These are phyloP conservation scores for Lycia hirtaria DNA, from an alignment of 2,888 invertebrate genomes.

Conservation along the genomic window DNA sequence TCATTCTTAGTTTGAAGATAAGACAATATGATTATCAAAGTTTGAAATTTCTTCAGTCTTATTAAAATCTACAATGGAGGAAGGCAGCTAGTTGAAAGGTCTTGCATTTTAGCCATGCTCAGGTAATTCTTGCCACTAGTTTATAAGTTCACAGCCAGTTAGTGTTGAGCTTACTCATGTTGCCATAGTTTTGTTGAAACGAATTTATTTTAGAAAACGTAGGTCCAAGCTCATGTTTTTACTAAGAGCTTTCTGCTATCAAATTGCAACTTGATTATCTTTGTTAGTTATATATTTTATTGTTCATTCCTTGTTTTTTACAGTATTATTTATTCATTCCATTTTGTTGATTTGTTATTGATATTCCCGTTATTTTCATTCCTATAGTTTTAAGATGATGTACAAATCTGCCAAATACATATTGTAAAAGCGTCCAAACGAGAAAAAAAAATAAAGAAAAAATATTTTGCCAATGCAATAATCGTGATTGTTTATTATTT, in stretches of 20 bases:
- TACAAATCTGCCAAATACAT: conserved; percentile 54
- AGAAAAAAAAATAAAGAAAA: conserved; percentile 38
- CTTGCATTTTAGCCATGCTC: conserved; percentile 51
- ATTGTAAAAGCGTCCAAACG: conserved; percentile 54
- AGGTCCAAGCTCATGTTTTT: neutral
- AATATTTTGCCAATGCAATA: conserved; percentile 44
- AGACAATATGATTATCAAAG: no score
- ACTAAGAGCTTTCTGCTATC: neutral
- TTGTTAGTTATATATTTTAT: conserved; percentile 6
- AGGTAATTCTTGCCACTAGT: conserved; percentile 65
- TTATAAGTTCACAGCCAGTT: conserved; percentile 33
- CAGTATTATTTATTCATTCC: conserved; percentile 42
- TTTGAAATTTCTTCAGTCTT: conserved; percentile 14
- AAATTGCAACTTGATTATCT: conserved; percentile 2
- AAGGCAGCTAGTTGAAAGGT: conserved; percentile 28
- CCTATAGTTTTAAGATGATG: conserved; percentile 51
- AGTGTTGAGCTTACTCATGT: conserved; percentile 26
- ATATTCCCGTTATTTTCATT: conserved; percentile 37
- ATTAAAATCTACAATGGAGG: conserved; percentile 7
- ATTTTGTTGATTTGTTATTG: conserved; percentile 26
- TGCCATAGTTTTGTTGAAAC: conserved; percentile 15
- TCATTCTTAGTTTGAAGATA: no score
- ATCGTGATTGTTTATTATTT: conserved; percentile 38
- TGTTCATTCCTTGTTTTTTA: conserved; percentile 8
- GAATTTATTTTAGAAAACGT: conserved; percentile 17